These are phyloP conservation scores for Brachyistius frenatus DNA, from an alignment of 2,113 vertebrate species.

Conservation along the genomic window DNA sequence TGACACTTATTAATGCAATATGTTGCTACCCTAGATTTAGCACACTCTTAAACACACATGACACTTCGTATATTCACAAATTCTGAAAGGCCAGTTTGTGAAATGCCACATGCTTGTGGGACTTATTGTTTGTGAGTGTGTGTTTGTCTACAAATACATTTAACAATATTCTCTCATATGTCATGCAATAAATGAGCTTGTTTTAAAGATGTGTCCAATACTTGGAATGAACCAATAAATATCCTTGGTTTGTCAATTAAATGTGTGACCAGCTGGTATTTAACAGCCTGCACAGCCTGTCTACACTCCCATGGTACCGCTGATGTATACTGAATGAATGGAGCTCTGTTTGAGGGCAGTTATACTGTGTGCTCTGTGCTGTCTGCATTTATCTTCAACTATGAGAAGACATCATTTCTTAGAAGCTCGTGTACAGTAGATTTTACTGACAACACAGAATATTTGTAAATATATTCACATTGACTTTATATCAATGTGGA, in stretches of 20 bases:
- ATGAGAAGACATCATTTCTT: constrained; percentile 29
- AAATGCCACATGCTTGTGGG: constrained; percentile 62
- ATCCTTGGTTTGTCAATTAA: constrained; percentile 40
- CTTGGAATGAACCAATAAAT: constrained; percentile 44
- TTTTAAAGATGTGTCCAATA: constrained; percentile 38
- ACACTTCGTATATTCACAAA: constrained; percentile 51
- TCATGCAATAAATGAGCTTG: constrained; percentile 15
- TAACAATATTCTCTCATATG: constrained; percentile 4
- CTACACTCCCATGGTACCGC: not conserved
- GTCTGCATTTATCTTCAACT: not conserved
- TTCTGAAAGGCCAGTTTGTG: constrained; percentile 48
- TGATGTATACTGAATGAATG: not conserved
- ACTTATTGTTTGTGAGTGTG: constrained; percentile 19
- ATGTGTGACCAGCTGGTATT: constrained; percentile 43
- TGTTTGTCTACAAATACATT: constrained; percentile 27
- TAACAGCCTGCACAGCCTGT: constrained; percentile 10
- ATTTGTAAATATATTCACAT: not conserved
- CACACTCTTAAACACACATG: constrained; percentile 44
- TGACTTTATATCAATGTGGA: no score
- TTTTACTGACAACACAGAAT: not conserved
- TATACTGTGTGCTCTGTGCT: not conserved
- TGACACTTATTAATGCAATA: constrained; percentile 65
- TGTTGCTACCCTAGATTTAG: constrained; percentile 48
- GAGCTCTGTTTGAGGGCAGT: not conserved
- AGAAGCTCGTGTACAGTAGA: constrained; percentile 2